Evolutionary conservation across 1,140 invertebrate species (phyloP).

Genomic region (Maconellicoccus hirsutus): DNA sequence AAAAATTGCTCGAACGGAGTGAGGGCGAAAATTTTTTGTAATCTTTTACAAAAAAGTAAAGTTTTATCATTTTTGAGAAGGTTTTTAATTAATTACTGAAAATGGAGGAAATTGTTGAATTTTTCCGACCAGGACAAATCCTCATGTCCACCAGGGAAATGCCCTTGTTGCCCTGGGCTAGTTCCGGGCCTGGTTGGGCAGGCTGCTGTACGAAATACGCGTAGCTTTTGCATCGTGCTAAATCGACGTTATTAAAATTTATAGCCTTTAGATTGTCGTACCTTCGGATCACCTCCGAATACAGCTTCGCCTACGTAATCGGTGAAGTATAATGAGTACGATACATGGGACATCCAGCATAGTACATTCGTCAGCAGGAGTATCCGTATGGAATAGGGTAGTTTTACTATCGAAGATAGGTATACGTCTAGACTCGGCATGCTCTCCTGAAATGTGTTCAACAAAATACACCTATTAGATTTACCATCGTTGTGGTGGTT

Average conservation of each 20-base stretch:
- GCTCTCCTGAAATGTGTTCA: slow-evolving; percentile 14
- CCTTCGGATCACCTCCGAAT: slow-evolving; percentile 79
- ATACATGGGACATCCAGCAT: slow-evolving; percentile 96
- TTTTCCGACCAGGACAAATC: no score
- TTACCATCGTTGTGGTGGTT: background rate
- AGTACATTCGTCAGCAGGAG: slow-evolving; percentile 90
- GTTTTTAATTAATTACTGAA: no score
- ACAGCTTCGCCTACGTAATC: slow-evolving; percentile 94
- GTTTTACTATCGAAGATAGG: slow-evolving; percentile 73
- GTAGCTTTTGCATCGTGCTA: background rate
- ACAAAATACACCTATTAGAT: background rate
- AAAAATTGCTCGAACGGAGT: no score
- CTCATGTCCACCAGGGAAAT: no score
- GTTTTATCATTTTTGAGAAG: no score
- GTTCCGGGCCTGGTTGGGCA: no score
- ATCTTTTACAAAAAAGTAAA: no score
- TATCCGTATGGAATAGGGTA: slow-evolving; percentile 74
- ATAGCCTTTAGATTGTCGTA: slow-evolving; percentile 33
- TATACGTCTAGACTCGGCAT: slow-evolving; percentile 49
- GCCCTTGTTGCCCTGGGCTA: no score
- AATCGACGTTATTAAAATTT: background rate
- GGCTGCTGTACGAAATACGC: background rate
- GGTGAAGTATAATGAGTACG: slow-evolving; percentile 93
- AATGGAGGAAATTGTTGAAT: no score
- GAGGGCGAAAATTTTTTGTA: no score